A percentile compares a stretch with the other conserved stretches of the same genome.
phyloP scores from a whole-genome alignment of 2,113 vertebrate species.

The Lophius piscatorius region DNA sequence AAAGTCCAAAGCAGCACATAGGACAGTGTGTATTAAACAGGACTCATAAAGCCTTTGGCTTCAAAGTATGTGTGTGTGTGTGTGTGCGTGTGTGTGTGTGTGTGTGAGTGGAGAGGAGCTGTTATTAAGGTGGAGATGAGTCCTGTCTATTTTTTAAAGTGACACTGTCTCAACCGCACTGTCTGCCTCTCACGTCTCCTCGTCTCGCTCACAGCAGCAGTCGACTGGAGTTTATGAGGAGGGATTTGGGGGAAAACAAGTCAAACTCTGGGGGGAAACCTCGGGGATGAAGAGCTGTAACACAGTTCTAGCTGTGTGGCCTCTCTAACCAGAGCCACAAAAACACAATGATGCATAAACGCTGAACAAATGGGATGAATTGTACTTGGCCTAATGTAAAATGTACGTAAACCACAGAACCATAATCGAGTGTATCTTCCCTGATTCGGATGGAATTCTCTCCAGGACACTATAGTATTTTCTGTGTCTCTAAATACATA shows the following conservation, averaged over 20 bases:
- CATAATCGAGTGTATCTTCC: slow-evolving; percentile 59
- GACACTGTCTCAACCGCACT: slow-evolving; percentile 43
- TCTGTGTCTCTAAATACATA: slow-evolving; percentile 47
- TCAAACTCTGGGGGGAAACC: slow-evolving; percentile 19
- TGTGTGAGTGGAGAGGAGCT: slow-evolving; percentile 53
- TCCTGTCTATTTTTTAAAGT: slow-evolving; percentile 57
- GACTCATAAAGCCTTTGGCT: slow-evolving; percentile 71
- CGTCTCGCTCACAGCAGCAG: slow-evolving; percentile 41
- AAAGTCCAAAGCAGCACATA: slow-evolving; percentile 36
- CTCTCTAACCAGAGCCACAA: slow-evolving; percentile 56
- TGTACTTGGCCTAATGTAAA: slow-evolving; percentile 47
- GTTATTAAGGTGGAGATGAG: slow-evolving; percentile 75
- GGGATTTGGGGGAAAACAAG: slow-evolving; percentile 5
- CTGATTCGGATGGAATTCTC: slow-evolving; percentile 48
- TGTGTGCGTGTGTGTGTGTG: slow-evolving; percentile 35
- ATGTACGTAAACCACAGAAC: slow-evolving; percentile 56
- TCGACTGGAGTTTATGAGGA: slow-evolving; percentile 41
- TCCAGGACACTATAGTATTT: slow-evolving; percentile 44
- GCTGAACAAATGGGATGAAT: slow-evolving; percentile 53
- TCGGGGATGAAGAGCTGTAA: slow-evolving; percentile 19
- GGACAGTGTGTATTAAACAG: slow-evolving; percentile 67
- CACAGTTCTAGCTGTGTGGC: slow-evolving; percentile 60
- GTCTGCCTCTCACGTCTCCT: slow-evolving; percentile 31
- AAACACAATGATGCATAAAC: slow-evolving; percentile 52
- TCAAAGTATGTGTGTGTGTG: slow-evolving; percentile 68